Evolutionary conservation across 2,797 vertebrate species (phyloP).

Genomic region (Anomalospiza imberbis): DNA sequence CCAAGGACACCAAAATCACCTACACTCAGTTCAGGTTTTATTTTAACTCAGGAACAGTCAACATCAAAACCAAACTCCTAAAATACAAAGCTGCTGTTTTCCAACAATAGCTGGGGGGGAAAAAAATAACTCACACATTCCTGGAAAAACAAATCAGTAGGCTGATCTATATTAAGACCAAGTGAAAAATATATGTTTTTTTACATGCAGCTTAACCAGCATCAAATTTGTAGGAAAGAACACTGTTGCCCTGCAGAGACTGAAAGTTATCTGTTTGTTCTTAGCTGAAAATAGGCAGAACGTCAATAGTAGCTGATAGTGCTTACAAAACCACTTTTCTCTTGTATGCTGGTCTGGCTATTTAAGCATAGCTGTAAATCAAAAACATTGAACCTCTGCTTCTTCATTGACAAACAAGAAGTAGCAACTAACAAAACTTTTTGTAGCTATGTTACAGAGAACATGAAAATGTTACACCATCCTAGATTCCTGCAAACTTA

Average conservation of each 20-base stretch:
- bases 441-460: background rate
- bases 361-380: background rate
- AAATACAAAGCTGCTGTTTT: slow-evolving; percentile 21
- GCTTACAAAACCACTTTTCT: background rate
- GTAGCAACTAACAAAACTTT: background rate
- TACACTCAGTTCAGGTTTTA: background rate
- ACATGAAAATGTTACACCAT: background rate
- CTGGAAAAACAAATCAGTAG: slow-evolving; percentile 24
- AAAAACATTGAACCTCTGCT: background rate
- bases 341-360: background rate
- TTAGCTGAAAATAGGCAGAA: background rate
- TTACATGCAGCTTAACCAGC: background rate
- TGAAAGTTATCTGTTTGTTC: background rate
- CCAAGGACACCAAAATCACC: background rate
- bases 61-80: background rate
- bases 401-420: background rate
- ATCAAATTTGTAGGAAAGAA: background rate
- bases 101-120: background rate
- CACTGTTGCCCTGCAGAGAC: background rate
- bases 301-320: background rate
- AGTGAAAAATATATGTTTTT: background rate
- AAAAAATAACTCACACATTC: background rate
- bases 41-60: background rate
- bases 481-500: background rate
- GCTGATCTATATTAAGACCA: slow-evolving; percentile 16